Conservation (phyloP, 2,797 vertebrate species). For the Buceros bicornis region DNA sequence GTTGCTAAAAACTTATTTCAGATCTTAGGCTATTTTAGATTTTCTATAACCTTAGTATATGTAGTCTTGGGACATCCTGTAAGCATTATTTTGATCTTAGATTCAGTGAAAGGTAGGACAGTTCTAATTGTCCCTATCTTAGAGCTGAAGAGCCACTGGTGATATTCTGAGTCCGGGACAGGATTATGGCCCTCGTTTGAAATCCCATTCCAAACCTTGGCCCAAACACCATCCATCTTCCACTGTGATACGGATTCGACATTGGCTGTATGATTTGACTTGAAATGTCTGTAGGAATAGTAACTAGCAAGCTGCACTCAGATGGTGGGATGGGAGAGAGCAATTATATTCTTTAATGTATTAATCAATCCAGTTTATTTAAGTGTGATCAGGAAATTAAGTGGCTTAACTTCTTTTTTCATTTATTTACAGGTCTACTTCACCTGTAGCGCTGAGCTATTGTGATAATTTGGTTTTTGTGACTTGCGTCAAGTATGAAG, state of each 20-base stretch:
- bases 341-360: not conserved
- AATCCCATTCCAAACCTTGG: not conserved
- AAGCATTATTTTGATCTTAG: not conserved
- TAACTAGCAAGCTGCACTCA: not conserved
- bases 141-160: not conserved
- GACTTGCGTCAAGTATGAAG: not conserved
- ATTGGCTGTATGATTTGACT: not conserved
- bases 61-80: not conserved
- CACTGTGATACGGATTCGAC: not conserved
- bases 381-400: not conserved
- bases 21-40: not conserved
- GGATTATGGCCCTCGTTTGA: not conserved
- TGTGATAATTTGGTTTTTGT: not conserved
- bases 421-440: slow-evolving; percentile 44
- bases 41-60: not conserved
- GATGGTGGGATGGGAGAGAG: not conserved
- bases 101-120: not conserved
- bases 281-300: not conserved
- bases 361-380: not conserved
- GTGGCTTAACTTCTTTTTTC: not conserved
- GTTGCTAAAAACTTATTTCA: not conserved
- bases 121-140: not conserved
- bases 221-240: not conserved
- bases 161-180: not conserved
- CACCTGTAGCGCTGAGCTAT: not conserved